phyloP scores from a whole-genome alignment of 2,888 invertebrate genomes.

The Hermodice carunculata region DNA sequence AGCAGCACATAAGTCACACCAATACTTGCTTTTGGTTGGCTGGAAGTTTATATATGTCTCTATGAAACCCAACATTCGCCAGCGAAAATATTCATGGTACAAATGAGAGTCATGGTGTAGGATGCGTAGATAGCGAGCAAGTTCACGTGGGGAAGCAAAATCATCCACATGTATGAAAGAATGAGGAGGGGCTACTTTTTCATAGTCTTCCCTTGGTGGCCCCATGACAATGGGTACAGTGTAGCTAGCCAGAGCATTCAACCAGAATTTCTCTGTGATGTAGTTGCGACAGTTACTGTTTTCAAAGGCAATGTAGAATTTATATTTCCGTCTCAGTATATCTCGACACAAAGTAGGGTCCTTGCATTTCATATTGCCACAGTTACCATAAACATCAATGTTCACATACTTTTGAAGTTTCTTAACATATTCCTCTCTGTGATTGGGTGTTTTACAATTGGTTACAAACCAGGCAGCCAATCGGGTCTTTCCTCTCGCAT shows the following conservation, averaged over 20 bases:
- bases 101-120: constrained; percentile 89
- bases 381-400: constrained; percentile 21
- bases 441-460: constrained; percentile 94
- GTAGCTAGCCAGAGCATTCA: constrained; percentile 19
- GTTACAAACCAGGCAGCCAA: constrained; percentile 98
- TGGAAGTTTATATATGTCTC: constrained; percentile 15
- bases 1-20: constrained; percentile 87
- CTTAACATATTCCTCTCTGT: constrained; percentile 87
- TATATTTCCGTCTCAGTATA: constrained; percentile 14
- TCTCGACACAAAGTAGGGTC: constrained; percentile 10
- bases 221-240: constrained; percentile 21
- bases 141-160: constrained; percentile 86
- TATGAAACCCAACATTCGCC: constrained; percentile 93
- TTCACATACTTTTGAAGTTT: constrained; percentile 87
- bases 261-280: constrained; percentile 24
- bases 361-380: constrained; percentile 15
- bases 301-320: constrained; percentile 21
- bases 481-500: constrained; percentile 82
- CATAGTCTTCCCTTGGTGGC: constrained; percentile 12
- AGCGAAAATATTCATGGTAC: constrained; percentile 94
- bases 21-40: constrained; percentile 80
- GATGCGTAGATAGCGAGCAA: constrained; percentile 87
- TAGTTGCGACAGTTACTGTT: constrained; percentile 20
- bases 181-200: constrained; percentile 21
- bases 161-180: constrained; percentile 97